A percentile compares a stretch with the other conserved stretches of the same genome.
Conservation (phyloP, 2,888 invertebrate genomes). For the Fabriciana adippe region DNA sequence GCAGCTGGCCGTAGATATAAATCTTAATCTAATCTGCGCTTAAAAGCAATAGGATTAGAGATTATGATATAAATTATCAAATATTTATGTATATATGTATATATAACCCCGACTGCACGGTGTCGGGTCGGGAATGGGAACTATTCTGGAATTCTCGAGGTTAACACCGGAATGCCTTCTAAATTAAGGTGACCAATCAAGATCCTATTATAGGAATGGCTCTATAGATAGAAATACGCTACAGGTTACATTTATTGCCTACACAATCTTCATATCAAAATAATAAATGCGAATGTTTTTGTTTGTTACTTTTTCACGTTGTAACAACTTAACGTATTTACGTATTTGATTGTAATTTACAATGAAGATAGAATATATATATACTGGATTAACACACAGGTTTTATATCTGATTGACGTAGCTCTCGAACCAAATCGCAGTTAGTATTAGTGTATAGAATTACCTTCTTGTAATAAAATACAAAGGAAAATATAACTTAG, state of each 20-base stretch:
- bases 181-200: slow-evolving; percentile 63
- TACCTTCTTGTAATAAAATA: not conserved
- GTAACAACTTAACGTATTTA: too few relatives aligned
- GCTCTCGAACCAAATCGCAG: not conserved
- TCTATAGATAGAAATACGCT: not conserved
- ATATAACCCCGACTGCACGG: slow-evolving; percentile 21
- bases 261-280: too few relatives aligned
- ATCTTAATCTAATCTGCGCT: not conserved
- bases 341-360: too few relatives aligned
- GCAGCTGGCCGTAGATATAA: not conserved
- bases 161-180: slow-evolving; percentile 62
- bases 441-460: not conserved
- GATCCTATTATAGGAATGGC: slow-evolving; percentile 35
- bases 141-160: slow-evolving; percentile 65
- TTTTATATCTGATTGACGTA: too few relatives aligned
- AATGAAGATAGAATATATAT: too few relatives aligned
- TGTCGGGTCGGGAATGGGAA: slow-evolving; percentile 58
- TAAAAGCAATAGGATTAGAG: slow-evolving; percentile 14
- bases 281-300: too few relatives aligned
- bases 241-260: too few relatives aligned
- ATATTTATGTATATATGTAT: slow-evolving; percentile 25
- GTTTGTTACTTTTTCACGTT: too few relatives aligned
- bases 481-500: too few relatives aligned
- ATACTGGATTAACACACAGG: too few relatives aligned
- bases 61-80: slow-evolving; percentile 21